Evolutionary conservation across 2,113 vertebrate genomes (phyloP), one percentile per base, ranked within the genome.

Genomic region (Seriola aureovittata): DNA sequence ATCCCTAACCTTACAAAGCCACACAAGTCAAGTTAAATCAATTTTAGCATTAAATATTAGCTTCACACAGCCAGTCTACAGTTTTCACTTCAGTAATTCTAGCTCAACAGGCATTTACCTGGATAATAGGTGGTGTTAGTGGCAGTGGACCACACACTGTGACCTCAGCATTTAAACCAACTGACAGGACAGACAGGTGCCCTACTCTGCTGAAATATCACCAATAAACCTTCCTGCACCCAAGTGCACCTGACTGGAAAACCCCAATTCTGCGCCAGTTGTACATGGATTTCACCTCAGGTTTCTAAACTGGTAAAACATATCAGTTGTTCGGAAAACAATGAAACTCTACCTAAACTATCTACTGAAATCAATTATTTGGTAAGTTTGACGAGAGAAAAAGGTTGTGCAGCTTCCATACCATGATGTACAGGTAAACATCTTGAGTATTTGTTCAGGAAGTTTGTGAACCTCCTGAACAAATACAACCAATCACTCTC

Each of bases 11-110:
- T 13, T 19, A 65, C 19, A 3, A 6, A 71, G n/a, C 36, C 52
- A 71, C 46, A 44, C 58, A 32, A 4, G 62, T 69, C 54, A 62
- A 42, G 12, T 40, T 23, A 66, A 48, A 74, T 88, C 42, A 19
- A 59, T 29, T 60, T 36, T 14, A 74, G 54, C 59, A 38, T 42
- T 73, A 62, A 71, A 72, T 3, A 66, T 58, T 52, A 13, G 17
- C 21, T 9, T 65, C 59, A 66, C 23, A 40, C 8, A 59, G 69
- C 32, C 13, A 11, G 8, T 5, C 1, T 68, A 74, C 5, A 5
- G n/a, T 32, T 66, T 64, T 34, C 52, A 21, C 13, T 42, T 50
- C 6, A 36, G 19, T 74, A 9, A 12, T 17, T 69, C 4, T 2
- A 44, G 57, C 62, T 52, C 21, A 57, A 69, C 9, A 58, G 32